A percentile compares a stretch with the other conserved stretches of the same genome.
Conservation (phyloP, 2,888 invertebrate species). For the Oxyscelio sp. region DNA sequence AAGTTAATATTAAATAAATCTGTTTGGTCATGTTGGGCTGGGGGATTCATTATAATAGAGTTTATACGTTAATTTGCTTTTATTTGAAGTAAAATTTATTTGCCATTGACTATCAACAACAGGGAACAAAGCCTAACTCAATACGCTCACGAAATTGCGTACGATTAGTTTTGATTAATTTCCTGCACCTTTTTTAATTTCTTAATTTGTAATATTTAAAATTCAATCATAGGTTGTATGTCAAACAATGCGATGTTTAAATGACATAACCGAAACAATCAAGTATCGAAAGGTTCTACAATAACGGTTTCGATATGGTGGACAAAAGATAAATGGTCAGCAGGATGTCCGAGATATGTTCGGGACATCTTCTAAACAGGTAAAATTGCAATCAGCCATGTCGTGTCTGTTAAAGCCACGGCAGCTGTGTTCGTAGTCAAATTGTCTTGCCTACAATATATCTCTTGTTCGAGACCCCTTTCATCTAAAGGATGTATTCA, state of each 20-base stretch:
- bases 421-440: conserved; percentile 35
- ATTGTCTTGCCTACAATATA: conserved; percentile 63
- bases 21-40: conserved; percentile 5
- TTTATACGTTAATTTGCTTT: neutral
- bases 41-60: conserved; percentile 10
- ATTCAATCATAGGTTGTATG: neutral
- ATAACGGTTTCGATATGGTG: conserved; percentile 23
- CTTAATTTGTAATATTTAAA: too few relatives aligned
- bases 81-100: too few relatives aligned
- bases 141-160: too few relatives aligned
- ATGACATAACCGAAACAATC: conserved; percentile 26
- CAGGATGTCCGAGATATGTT: conserved; percentile 39
- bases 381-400: conserved; percentile 55
- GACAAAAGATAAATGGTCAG: conserved; percentile 46
- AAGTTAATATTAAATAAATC: conserved; percentile 11
- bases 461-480: conserved; percentile 64
- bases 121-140: too few relatives aligned
- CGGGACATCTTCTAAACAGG: conserved; percentile 30
- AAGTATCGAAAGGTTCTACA: conserved; percentile 34
- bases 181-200: too few relatives aligned
- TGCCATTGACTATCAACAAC: too few relatives aligned
- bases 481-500: conserved; percentile 71
- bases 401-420: conserved; percentile 31
- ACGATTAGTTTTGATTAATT: neutral
- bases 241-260: neutral